These are phyloP conservation scores for Biston betularia DNA, from an alignment of 2,888 invertebrate species.

Conservation along the genomic window DNA sequence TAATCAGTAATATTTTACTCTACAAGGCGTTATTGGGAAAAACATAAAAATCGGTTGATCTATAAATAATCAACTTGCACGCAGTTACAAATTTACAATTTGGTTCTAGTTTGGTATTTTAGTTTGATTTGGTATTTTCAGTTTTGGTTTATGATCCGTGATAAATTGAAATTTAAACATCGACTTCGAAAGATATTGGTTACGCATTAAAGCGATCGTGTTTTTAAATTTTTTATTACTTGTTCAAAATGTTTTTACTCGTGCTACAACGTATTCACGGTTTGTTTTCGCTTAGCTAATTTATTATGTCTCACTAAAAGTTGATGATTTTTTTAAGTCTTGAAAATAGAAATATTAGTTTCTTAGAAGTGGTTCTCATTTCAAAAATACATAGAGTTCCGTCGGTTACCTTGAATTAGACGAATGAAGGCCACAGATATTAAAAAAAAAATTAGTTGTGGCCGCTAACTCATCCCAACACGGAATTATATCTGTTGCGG, in stretches of 20 bases:
- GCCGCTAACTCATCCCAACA: constrained; percentile 15
- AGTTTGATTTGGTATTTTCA: not conserved
- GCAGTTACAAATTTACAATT: not conserved
- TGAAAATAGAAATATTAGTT: constrained; percentile 10
- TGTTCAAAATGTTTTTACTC: constrained; percentile 1
- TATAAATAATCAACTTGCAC: no score
- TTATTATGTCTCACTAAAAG: not conserved
- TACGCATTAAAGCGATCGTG: constrained; percentile 8
- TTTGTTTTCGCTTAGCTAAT: not conserved
- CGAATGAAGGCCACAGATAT: constrained; percentile 19
- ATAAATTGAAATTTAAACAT: constrained; percentile 16
- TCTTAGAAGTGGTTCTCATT: constrained; percentile 9
- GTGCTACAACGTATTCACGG: not conserved
- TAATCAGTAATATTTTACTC: no score
- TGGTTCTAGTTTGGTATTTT: not conserved
- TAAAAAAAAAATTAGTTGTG: constrained; percentile 27
- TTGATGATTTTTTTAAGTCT: not conserved
- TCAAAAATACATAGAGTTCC: constrained; percentile 19
- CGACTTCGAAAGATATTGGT: constrained; percentile 8
- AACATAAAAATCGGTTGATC: no score
- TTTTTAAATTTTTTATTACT: constrained; percentile 4
- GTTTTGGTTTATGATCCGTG: not conserved
- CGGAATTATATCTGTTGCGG: constrained; percentile 23
- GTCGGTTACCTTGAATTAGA: constrained; percentile 18
- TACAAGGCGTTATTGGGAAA: no score